Evolutionary conservation across 1,140 invertebrate species (phyloP).

Genomic region (Pemphigus obesinymphae): DNA sequence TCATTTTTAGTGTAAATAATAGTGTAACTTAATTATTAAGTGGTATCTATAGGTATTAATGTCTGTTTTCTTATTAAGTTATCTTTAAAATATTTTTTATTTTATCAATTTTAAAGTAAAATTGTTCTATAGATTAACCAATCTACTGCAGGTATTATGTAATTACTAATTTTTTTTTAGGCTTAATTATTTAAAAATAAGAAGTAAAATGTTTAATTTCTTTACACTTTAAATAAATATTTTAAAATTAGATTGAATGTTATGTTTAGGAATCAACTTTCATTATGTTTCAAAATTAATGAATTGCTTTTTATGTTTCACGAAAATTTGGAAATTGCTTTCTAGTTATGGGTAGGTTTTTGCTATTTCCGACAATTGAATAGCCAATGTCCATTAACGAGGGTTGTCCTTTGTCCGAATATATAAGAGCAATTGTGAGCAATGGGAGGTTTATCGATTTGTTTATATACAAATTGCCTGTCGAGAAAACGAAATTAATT

Average conservation of each 20-base stretch:
- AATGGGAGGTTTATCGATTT: slow-evolving; percentile 16
- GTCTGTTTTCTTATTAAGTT: too few species aligned
- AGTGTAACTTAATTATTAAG: too few species aligned
- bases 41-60: too few species aligned
- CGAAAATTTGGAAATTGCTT: slow-evolving; percentile 1
- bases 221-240: background rate
- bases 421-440: slow-evolving; percentile 14
- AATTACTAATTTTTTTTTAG: too few species aligned
- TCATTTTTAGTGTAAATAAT: too few species aligned
- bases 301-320: background rate
- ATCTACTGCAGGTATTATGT: background rate
- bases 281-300: too few species aligned
- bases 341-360: background rate
- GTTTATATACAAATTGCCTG: slow-evolving; percentile 24
- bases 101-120: too few species aligned
- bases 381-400: slow-evolving; percentile 30
- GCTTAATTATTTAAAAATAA: too few species aligned
- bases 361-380: slow-evolving; percentile 3
- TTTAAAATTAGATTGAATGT: background rate
- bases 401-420: slow-evolving; percentile 19
- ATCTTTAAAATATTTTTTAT: too few species aligned
- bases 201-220: background rate
- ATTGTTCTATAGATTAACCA: background rate
- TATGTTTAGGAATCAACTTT: background rate
- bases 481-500: slow-evolving; percentile 27